Base-by-base conservation (phyloP, 2,797 vertebrate species). In the Semotilus atromaculatus region DNA sequence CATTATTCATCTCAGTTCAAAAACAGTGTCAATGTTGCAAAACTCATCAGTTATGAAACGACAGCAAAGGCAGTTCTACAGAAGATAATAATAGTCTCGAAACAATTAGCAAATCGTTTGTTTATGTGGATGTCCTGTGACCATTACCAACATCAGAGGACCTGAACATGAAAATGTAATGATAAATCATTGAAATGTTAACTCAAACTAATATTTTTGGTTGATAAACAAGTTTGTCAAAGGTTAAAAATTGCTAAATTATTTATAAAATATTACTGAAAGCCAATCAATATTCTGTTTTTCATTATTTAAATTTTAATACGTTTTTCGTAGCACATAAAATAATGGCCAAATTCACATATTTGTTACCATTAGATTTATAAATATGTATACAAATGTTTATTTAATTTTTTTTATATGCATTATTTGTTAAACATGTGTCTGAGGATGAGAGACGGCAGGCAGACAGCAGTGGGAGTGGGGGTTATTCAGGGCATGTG, bases 401-500 rank as follows among this genome's bases (percentile, higher is more conserved):
- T 19, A 11, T 74, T 73, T 73, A 5, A 31, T 11, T n/a, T n/a
- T n/a, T 31, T 31, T 31, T 31, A 1, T 31, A 53, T 3, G 9
- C 23, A 64, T 60, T 40, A 58, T 58, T 13, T 36, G 31, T 3
- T 38, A 40, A 40, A 3, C 19, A 11, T 81, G 14, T 51, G 40
- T 67, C 73, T 73, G 40, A 53, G 55, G 16, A 38, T 53, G 40
- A 38, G 82, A 53, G 62, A 6, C 48, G 36, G 29, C 51, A 11
- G 58, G 5, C 43, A 74, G 48, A 55, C 29, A 55, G 53, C 18
- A 34, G 51, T 2, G 14, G n/a, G 53, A 68, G 64, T 19, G 53
- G 23, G 80, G 66, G 68, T 66, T 53, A 26, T 70, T 43, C 29
- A 68, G 80, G 76, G 86, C 84, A 85, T 87, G 83, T 89, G 70